These are phyloP conservation scores for Staurois parvus DNA, from an alignment of 2,797 vertebrate genomes.

Conservation along the genomic window DNA sequence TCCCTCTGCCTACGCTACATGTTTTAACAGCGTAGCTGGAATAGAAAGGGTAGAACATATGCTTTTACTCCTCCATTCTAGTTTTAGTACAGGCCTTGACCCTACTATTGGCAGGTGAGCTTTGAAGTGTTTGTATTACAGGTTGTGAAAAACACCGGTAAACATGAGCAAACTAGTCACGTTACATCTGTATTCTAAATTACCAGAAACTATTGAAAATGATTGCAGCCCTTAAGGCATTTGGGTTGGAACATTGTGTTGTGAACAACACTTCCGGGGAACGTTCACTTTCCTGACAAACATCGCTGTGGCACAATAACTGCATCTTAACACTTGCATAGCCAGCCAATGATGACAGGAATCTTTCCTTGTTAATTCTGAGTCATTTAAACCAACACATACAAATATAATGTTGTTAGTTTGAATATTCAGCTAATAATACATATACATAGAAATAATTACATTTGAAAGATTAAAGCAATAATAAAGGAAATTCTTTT, in stretches of 20 bases:
- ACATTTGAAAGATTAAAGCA: too few relatives aligned
- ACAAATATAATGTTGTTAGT: neutral
- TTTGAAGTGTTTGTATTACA: conserved; percentile 35
- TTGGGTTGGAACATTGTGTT: conserved; percentile 48
- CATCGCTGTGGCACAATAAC: conserved; percentile 21
- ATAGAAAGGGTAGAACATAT: neutral
- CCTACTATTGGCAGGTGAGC: conserved; percentile 12
- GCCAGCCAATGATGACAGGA: neutral
- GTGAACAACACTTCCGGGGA: conserved; percentile 52
- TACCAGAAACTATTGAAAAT: conserved; percentile 52
- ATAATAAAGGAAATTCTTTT: too few relatives aligned
- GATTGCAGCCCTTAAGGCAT: conserved; percentile 49
- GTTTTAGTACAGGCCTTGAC: conserved; percentile 17
- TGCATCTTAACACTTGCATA: conserved; percentile 4
- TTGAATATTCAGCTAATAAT: neutral
- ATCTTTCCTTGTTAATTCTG: neutral
- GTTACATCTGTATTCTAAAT: conserved; percentile 40
- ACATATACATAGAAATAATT: neutral
- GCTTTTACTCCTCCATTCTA: neutral
- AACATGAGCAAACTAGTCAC: conserved; percentile 54
- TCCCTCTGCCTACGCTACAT: neutral
- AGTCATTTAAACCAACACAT: neutral
- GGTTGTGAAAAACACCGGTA: conserved; percentile 42
- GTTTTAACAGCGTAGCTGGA: neutral
- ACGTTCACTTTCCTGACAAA: conserved; percentile 32